phyloP scores from a whole-genome alignment of 1,140 invertebrate species.

The Drosophila erecta region DNA sequence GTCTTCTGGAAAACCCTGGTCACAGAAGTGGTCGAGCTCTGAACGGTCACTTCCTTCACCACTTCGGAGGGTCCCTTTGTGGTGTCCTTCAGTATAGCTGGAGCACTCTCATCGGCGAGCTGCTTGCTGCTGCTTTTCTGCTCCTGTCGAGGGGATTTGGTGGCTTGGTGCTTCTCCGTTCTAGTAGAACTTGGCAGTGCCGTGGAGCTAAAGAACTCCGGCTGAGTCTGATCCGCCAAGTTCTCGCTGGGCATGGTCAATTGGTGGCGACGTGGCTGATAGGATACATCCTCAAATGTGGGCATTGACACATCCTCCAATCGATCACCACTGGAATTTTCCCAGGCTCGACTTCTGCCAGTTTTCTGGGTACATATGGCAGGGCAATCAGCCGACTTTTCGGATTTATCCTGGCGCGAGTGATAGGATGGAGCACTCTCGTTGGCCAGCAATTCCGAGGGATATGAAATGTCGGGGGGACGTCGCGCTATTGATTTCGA shows the following conservation, averaged over 20 bases:
- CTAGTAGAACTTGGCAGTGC: not conserved
- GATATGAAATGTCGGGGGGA: conserved; percentile 11
- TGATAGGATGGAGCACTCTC: conserved; percentile 26
- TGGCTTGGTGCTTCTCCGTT: conserved; percentile 2
- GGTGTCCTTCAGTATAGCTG: conserved; percentile 2
- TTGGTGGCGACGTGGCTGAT: conserved; percentile 6
- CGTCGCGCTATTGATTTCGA: not conserved
- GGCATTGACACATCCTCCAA: conserved; percentile 41
- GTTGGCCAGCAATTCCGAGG: conserved; percentile 19
- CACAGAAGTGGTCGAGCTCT: conserved; percentile 15
- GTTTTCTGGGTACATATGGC: not conserved
- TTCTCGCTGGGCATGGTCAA: conserved; percentile 22
- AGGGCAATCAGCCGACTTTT: not conserved
- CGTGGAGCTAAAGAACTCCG: conserved; percentile 1
- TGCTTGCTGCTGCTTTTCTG: not conserved
- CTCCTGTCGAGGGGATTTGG: not conserved
- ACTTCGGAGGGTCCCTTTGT: not conserved
- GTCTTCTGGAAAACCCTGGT: not conserved
- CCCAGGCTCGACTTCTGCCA: not conserved
- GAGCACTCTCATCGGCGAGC: not conserved
- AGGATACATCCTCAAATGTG: conserved; percentile 8
- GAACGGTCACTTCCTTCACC: conserved; percentile 30
- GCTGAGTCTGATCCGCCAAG: conserved; percentile 1
- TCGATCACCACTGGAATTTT: not conserved
- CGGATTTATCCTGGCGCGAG: not conserved